Evolutionary conservation across 2,888 invertebrate species (phyloP), one percentile per base, ranked within the genome.

Genomic region (Bombylius major): DNA sequence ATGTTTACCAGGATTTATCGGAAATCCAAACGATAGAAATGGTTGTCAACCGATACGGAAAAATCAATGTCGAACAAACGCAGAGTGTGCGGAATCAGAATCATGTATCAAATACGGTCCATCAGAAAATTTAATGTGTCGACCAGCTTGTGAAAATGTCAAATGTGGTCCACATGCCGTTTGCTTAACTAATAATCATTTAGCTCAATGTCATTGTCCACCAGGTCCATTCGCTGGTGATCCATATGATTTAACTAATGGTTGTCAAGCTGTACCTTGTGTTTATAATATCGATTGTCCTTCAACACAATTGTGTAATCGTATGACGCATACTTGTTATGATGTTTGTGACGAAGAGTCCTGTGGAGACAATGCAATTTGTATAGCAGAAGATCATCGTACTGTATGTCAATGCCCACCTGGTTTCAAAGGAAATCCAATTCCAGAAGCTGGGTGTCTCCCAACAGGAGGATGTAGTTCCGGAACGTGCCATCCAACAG

Each of bases 181-280:
- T 23, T 94, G 94, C 67, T 81, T 91, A 9, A 88, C 89, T 4
- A 90, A 92, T 65, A 93, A 93, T 67, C 93, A 94, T 69, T 86
- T 86, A 13, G 87, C 90, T 0, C 86, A 89, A 70, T 94, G 94
- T 67, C 88, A 90, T 65, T 94, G 94, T 68, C 92, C 92, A 23
- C 84, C 87, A 8, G 93, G 93, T 23, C 82, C 87, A 1, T 93
- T 83, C 69, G 85, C 88, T 11, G 93, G 93, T 5, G 86, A 93
- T 76, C 90, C 93, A 0, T 84, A 86, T 67, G 89, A 91, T 69
- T 72, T 81, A 3, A 76, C 78, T 57, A 78, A 79, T 57, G 90
- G 91, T 54, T 89, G 90, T 67, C 79, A 83, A 72, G 79, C 83
- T 56, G 89, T 91, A 7, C 87, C 89, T 5, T 92, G 91, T 68